Conservation (phyloP, 2,797 vertebrate species). For the Hydrolagus colliei region DNA sequence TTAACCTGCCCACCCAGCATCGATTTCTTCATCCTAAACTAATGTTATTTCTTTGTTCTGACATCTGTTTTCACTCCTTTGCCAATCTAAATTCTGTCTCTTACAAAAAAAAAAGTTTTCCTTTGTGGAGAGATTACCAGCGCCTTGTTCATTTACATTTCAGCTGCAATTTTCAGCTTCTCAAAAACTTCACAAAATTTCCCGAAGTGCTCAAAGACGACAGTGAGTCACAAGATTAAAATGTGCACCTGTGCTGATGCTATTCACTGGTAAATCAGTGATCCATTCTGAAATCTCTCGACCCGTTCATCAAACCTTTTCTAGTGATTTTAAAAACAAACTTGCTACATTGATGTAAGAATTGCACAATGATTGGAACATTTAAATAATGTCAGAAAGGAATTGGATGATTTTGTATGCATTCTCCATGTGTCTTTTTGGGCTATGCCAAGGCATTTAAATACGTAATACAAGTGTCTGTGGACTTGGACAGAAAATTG, state of each 20-base stretch:
- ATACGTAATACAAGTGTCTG: too few species aligned
- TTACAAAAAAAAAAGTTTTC: constrained; percentile 39
- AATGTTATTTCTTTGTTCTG: constrained; percentile 53
- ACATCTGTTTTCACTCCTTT: constrained; percentile 62
- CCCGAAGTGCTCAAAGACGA: constrained; percentile 48
- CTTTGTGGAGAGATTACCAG: constrained; percentile 61
- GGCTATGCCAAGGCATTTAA: too few species aligned
- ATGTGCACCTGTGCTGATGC: constrained; percentile 41
- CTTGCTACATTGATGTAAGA: too few species aligned
- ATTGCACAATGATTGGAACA: too few species aligned
- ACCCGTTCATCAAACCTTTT: constrained; percentile 4
- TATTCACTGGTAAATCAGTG: constrained; percentile 10
- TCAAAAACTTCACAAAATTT: constrained; percentile 45
- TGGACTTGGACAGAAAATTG: too few species aligned
- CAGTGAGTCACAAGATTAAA: constrained; percentile 39
- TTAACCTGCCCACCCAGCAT: constrained; percentile 52
- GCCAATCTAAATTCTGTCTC: constrained; percentile 54
- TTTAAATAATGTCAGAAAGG: too few species aligned
- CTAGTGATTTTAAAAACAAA: neutral
- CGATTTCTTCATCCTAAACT: constrained; percentile 49
- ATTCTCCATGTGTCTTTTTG: too few species aligned
- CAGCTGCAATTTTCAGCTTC: constrained; percentile 59
- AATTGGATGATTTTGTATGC: too few species aligned
- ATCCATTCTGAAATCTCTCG: neutral
- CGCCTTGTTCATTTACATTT: constrained; percentile 51